Evolutionary conservation across 2,113 vertebrate genomes (phyloP).

Genomic region (Sterna hirundo): DNA sequence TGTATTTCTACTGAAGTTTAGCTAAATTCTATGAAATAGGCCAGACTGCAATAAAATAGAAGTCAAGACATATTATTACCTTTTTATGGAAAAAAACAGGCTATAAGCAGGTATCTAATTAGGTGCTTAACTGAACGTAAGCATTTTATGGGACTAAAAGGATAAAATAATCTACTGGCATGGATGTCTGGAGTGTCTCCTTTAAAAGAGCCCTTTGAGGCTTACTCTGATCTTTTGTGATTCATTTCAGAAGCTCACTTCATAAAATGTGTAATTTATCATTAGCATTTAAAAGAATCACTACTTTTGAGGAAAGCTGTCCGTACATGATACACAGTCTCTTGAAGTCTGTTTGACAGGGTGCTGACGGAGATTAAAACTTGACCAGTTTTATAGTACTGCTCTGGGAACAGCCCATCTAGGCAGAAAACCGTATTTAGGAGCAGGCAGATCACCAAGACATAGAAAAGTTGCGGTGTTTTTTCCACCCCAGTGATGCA

Average conservation of each 20-base stretch:
- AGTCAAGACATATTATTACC: neutral
- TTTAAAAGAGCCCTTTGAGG: neutral
- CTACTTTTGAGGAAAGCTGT: neutral
- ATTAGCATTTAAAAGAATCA: neutral
- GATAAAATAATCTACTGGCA: neutral
- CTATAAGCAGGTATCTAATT: neutral
- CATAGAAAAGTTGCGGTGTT: neutral
- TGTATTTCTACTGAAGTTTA: neutral
- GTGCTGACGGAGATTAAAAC: neutral
- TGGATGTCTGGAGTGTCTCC: neutral
- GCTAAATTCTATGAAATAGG: neutral
- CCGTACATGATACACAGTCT: neutral
- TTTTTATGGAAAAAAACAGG: neutral
- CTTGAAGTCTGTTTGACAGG: neutral
- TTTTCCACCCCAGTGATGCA: neutral
- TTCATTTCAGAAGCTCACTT: neutral
- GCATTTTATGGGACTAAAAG: neutral
- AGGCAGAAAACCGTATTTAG: neutral
- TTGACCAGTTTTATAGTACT: neutral
- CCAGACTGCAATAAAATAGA: neutral
- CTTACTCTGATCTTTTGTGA: neutral
- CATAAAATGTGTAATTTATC: neutral
- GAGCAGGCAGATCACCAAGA: neutral
- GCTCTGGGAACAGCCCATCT: neutral
- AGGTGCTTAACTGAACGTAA: neutral